phyloP scores from a whole-genome alignment of 2,797 vertebrate genomes.

The Sternotherus odoratus region DNA sequence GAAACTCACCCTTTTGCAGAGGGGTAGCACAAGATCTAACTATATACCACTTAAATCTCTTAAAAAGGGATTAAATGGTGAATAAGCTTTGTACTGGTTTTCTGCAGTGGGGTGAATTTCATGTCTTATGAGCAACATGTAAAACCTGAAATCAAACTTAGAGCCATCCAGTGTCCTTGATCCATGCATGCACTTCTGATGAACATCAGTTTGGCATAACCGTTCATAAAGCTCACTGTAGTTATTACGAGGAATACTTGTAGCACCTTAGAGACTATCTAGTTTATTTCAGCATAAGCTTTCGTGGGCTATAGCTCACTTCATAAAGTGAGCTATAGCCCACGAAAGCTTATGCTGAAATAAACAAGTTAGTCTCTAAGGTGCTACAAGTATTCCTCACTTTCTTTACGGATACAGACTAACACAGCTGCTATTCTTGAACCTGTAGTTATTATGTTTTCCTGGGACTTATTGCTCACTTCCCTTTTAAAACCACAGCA shows the following conservation, averaged over 20 bases:
- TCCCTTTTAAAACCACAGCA: background rate
- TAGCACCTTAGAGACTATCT: too few species aligned
- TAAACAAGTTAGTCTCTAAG: too few species aligned
- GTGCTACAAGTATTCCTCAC: too few species aligned
- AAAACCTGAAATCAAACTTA: background rate
- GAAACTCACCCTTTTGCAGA: background rate
- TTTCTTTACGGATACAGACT: too few species aligned
- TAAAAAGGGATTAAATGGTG: background rate
- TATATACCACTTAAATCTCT: background rate
- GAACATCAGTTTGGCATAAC: fast-evolving
- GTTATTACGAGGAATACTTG: too few species aligned
- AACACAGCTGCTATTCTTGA: too few species aligned
- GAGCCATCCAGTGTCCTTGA: background rate
- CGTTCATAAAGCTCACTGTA: background rate
- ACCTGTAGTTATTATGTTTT: background rate
- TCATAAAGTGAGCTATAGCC: too few species aligned
- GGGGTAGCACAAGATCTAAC: background rate
- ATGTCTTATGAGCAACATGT: fast-evolving
- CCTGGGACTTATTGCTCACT: fast-evolving
- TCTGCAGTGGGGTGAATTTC: background rate
- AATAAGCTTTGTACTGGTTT: background rate
- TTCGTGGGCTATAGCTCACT: too few species aligned
- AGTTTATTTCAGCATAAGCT: too few species aligned
- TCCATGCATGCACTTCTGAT: fast-evolving
- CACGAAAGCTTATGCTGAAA: too few species aligned